These are phyloP conservation scores for Ctenosaura bakeri DNA, from an alignment of 2,797 vertebrate genomes.

Conservation along the genomic window DNA sequence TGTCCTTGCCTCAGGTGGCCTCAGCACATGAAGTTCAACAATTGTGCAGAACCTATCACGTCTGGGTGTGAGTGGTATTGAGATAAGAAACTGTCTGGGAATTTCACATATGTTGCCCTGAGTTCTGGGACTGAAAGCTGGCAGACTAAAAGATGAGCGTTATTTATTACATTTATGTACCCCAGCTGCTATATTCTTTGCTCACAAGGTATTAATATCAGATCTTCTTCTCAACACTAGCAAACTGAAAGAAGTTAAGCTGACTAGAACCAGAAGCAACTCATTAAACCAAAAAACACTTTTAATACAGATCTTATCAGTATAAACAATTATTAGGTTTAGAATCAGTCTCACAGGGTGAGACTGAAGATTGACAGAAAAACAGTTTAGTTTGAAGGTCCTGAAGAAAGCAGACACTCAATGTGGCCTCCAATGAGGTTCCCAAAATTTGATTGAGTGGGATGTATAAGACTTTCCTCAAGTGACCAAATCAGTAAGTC, in stretches of 20 bases:
- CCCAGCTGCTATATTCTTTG: neutral
- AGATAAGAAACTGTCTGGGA: neutral
- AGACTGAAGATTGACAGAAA: neutral
- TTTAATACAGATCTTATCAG: neutral
- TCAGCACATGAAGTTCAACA: neutral
- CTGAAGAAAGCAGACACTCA: neutral
- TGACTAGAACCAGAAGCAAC: neutral
- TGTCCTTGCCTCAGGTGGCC: neutral
- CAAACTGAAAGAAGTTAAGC: neutral
- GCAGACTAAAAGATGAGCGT: neutral
- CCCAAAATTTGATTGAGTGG: neutral
- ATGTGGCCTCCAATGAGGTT: neutral
- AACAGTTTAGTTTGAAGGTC: neutral
- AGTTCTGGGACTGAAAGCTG: neutral
- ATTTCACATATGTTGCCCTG: neutral
- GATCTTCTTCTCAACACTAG: neutral
- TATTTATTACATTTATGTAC: neutral
- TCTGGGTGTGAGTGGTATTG: neutral
- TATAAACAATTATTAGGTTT: neutral
- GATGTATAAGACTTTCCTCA: neutral
- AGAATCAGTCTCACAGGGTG: neutral
- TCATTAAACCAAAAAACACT: neutral
- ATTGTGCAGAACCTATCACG: neutral
- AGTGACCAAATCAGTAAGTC: neutral
- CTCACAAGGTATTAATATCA: neutral